Evolutionary conservation across 2,888 invertebrate species (phyloP).

Genomic region (Oeneis ivallda): DNA sequence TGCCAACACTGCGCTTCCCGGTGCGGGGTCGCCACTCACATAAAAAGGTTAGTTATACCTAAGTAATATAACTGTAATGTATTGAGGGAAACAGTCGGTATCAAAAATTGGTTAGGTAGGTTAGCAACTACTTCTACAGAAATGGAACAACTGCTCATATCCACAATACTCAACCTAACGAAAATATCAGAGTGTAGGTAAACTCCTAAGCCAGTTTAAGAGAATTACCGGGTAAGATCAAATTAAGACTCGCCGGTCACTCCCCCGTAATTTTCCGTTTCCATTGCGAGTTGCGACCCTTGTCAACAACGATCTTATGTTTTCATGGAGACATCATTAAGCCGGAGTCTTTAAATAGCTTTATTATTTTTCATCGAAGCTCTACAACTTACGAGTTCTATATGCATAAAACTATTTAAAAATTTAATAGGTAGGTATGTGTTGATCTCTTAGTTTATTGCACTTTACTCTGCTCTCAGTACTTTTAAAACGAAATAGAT

Average conservation of each 20-base stretch:
- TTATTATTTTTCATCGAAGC: slow-evolving; percentile 29
- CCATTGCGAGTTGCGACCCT: slow-evolving; percentile 60
- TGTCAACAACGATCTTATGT: slow-evolving; percentile 57
- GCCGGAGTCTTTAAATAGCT: slow-evolving; percentile 50
- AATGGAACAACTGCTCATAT: background rate
- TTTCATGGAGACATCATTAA: slow-evolving; percentile 58
- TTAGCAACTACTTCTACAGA: slow-evolving; percentile 1
- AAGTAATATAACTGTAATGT: background rate
- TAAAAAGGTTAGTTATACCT: background rate
- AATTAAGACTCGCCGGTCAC: slow-evolving; percentile 63
- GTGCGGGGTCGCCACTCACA: too few species aligned
- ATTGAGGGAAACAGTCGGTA: too few species aligned
- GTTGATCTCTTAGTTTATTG: too few species aligned
- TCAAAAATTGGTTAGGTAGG: too few species aligned
- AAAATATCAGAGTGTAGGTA: slow-evolving; percentile 49
- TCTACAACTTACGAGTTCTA: too few species aligned
- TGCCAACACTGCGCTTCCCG: too few species aligned
- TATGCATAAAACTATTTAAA: too few species aligned
- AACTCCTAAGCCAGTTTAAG: slow-evolving; percentile 53
- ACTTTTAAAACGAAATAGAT: background rate
- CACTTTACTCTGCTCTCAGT: too few species aligned
- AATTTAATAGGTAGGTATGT: too few species aligned
- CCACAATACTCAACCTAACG: slow-evolving; percentile 31
- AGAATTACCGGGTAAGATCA: slow-evolving; percentile 58
- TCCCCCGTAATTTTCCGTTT: slow-evolving; percentile 67